Conservation (phyloP, 2,113 vertebrate genomes). For the Chascanopsetta lugubris region DNA sequence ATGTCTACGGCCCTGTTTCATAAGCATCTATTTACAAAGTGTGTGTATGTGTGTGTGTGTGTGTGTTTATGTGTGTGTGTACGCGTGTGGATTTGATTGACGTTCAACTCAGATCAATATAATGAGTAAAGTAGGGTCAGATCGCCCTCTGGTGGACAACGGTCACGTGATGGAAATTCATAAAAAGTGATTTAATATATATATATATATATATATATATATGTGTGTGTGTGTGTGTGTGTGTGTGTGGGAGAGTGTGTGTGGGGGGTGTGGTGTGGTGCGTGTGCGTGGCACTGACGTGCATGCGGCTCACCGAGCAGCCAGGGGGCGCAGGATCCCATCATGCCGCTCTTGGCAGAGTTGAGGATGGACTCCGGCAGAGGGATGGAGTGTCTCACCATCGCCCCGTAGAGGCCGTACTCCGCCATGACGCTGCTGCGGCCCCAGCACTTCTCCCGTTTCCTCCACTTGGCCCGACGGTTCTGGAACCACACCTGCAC, state of each 20-base stretch:
- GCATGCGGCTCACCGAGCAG: conserved; percentile 89
- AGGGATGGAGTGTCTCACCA: conserved; percentile 96
- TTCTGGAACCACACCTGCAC: conserved; percentile 97
- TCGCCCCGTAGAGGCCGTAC: conserved; percentile 94
- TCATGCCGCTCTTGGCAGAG: conserved; percentile 87
- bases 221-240: not conserved
- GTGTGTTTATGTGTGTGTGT: too few species aligned
- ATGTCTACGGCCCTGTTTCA: not conserved
- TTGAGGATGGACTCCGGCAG: conserved; percentile 92
- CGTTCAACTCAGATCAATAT: too few species aligned
- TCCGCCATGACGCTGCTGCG: conserved; percentile 97
- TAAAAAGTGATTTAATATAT: too few species aligned
- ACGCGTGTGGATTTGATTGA: too few species aligned
- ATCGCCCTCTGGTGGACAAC: too few species aligned
- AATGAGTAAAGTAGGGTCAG: too few species aligned
- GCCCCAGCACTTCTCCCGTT: conserved; percentile 96
- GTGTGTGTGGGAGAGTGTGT: not conserved
- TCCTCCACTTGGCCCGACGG: conserved; percentile 94
- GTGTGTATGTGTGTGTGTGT: too few species aligned
- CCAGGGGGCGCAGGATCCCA: conserved; percentile 93
- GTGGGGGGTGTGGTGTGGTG: conserved; percentile 46
- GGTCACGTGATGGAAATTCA: not conserved
- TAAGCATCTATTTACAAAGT: not conserved
- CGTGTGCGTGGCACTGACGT: conserved; percentile 75
- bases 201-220: not conserved